These are phyloP conservation scores for Toxotes chatareus DNA, from an alignment of 2,113 vertebrate species.

Conservation along the genomic window DNA sequence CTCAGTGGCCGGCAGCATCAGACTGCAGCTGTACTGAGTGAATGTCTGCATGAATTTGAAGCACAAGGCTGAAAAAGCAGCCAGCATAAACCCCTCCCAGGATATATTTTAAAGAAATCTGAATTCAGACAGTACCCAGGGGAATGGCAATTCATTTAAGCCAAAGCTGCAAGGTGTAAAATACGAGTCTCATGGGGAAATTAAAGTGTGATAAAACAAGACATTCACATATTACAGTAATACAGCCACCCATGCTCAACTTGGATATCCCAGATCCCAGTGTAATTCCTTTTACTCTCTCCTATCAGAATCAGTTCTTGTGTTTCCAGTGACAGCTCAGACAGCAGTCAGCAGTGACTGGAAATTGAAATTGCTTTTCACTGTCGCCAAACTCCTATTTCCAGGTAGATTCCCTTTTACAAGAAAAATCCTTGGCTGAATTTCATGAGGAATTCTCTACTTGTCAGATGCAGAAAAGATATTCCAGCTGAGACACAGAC, in stretches of 20 bases:
- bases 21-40: conserved; percentile 55
- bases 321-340: conserved; percentile 52
- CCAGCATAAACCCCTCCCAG: conserved; percentile 18
- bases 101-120: conserved; percentile 56
- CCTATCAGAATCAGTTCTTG: conserved; percentile 30
- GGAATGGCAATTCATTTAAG: conserved; percentile 60
- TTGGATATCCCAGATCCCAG: conserved; percentile 34
- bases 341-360: conserved; percentile 32
- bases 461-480: conserved; percentile 5
- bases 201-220: conserved; percentile 70
- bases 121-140: conserved; percentile 35
- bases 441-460: conserved; percentile 24
- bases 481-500: neutral
- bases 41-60: conserved; percentile 70
- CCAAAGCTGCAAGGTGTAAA: conserved; percentile 47
- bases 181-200: conserved; percentile 64
- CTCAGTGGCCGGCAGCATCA: conserved; percentile 68
- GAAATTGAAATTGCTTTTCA: conserved; percentile 59
- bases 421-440: conserved; percentile 21
- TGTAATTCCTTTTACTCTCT: conserved; percentile 45
- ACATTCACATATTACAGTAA: conserved; percentile 60
- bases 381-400: conserved; percentile 39
- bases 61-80: conserved; percentile 42
- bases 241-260: conserved; percentile 43
- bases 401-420: conserved; percentile 28